Percentiles rank a stretch among this genome's conserved stretches.
phyloP scores from a whole-genome alignment of 2,113 vertebrate genomes.

The Alectura lathami region DNA sequence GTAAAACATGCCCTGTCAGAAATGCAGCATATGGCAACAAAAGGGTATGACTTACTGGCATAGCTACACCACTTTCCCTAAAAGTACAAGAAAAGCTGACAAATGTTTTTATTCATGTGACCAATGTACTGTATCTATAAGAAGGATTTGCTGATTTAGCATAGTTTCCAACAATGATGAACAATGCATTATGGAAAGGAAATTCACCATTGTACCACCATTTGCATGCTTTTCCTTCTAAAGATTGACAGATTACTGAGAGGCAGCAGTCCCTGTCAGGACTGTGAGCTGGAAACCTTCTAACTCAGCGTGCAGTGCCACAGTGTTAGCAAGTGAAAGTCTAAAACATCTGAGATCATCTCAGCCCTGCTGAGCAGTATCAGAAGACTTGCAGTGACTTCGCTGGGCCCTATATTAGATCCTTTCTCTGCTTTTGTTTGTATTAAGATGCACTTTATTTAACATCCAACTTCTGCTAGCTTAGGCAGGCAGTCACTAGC shows the following conservation, averaged over 20 bases:
- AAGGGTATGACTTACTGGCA: not conserved
- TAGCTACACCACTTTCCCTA: not conserved
- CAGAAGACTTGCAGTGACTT: not conserved
- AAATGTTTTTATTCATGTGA: not conserved
- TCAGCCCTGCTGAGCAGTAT: not conserved
- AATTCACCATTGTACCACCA: not conserved
- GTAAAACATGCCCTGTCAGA: not conserved
- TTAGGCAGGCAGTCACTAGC: not conserved
- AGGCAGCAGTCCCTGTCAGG: not conserved
- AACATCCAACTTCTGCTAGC: not conserved
- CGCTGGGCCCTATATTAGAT: not conserved
- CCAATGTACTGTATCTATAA: not conserved
- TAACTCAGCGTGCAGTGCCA: not conserved
- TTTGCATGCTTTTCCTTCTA: not conserved
- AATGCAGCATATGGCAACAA: not conserved
- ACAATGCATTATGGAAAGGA: not conserved
- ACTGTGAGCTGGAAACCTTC: not conserved
- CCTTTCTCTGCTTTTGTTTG: not conserved
- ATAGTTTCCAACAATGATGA: not conserved
- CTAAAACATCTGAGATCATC: not conserved
- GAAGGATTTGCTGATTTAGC: not conserved
- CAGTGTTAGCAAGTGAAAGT: not conserved
- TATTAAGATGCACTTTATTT: not conserved
- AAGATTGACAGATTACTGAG: not conserved
- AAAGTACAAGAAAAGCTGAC: not conserved